A percentile compares a stretch with the other conserved stretches of the same genome.
Conservation (phyloP, 2,888 invertebrate genomes). For the Drosophila subquinaria region DNA sequence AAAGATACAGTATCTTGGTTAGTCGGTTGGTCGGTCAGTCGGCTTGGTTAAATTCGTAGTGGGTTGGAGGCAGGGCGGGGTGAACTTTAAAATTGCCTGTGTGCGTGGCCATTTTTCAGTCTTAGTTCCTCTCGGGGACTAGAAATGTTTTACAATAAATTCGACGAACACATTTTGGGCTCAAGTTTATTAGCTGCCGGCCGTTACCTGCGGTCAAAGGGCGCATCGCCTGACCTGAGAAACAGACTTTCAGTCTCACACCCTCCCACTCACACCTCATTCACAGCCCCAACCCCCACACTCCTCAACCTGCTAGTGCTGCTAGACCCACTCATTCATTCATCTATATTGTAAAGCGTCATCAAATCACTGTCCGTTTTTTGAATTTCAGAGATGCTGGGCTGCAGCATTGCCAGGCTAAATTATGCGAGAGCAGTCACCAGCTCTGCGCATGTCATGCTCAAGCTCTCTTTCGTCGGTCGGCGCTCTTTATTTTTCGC, state of each 20-base stretch:
- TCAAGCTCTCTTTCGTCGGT: conserved; percentile 39
- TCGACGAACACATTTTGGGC: conserved; percentile 70
- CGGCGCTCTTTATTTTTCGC: conserved; percentile 16
- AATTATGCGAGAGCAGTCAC: conserved; percentile 18
- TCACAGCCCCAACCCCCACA: too few species aligned
- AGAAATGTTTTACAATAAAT: conserved; percentile 77
- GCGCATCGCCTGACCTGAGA: conserved; percentile 26
- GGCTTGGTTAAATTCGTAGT: not conserved
- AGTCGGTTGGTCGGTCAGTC: not conserved
- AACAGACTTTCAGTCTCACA: conserved; percentile 3
- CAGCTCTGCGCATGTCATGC: conserved; percentile 62
- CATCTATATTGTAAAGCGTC: conserved; percentile 73
- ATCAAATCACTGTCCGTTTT: conserved; percentile 71
- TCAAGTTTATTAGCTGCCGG: conserved; percentile 76
- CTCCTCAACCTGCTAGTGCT: not conserved
- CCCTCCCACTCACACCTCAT: not conserved
- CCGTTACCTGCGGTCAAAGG: conserved; percentile 75
- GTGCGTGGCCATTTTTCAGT: conserved; percentile 78
- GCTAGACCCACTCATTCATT: conserved; percentile 48
- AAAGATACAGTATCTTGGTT: conserved; percentile 6
- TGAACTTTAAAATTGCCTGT: conserved; percentile 73
- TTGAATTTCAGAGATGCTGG: conserved; percentile 30
- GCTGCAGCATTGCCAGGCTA: conserved; percentile 66
- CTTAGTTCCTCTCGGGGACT: conserved; percentile 60
- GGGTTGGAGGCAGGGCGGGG: not conserved